These are phyloP conservation scores for Acyrthosiphon pisum DNA, from an alignment of 1,140 invertebrate genomes.

Conservation along the genomic window DNA sequence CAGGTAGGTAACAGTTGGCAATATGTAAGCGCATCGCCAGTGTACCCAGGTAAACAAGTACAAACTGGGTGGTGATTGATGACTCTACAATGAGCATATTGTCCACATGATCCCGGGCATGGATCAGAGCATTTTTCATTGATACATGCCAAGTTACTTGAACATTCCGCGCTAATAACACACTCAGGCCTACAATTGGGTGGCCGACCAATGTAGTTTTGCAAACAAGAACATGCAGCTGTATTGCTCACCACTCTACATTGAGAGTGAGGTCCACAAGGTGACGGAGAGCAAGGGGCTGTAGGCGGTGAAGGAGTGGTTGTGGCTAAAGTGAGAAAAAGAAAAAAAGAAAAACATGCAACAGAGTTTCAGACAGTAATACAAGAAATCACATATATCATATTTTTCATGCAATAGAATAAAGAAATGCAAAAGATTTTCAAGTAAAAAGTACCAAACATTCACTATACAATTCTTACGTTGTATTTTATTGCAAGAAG, in stretches of 20 bases:
- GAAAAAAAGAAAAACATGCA: conserved; percentile 58
- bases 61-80: conserved; percentile 69
- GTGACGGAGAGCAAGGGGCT: conserved; percentile 66
- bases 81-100: conserved; percentile 67
- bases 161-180: conserved; percentile 67
- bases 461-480: conserved; percentile 60
- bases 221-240: conserved; percentile 67
- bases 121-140: conserved; percentile 67
- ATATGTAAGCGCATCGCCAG: conserved; percentile 64
- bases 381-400: conserved; percentile 66
- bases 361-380: conserved; percentile 62
- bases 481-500: conserved; percentile 64
- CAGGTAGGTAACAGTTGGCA: conserved; percentile 61
- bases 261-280: conserved; percentile 67
- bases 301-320: conserved; percentile 60
- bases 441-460: conserved; percentile 69
- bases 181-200: conserved; percentile 69
- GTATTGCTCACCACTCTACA: conserved; percentile 65
- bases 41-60: conserved; percentile 68
- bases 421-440: conserved; percentile 68
- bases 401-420: conserved; percentile 65
- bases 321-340: conserved; percentile 60
- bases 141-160: conserved; percentile 66
- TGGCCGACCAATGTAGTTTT: conserved; percentile 68
- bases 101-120: conserved; percentile 68